Conservation (phyloP, 1,140 invertebrate species). For the Drosophila mayri region DNA sequence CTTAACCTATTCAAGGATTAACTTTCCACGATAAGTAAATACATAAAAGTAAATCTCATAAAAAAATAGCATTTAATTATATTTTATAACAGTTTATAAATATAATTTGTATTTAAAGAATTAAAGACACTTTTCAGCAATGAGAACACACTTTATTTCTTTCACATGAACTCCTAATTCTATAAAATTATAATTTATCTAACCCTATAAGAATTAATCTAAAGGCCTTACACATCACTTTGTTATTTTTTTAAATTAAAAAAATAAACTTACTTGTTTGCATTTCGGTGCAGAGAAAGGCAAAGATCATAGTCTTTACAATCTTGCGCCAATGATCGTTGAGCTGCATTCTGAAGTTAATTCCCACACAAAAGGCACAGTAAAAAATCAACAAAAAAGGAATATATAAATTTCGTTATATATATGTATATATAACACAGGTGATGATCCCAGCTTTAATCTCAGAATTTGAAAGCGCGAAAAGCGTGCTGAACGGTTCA, state of each 20-base stretch:
- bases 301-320: conserved; percentile 73
- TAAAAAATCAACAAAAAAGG: conserved; percentile 2
- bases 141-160: not conserved
- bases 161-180: not conserved
- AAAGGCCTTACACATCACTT: not conserved
- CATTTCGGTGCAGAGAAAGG: conserved; percentile 81
- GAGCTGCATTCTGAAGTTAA: conserved; percentile 56
- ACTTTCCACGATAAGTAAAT: conserved; percentile 1
- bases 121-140: not conserved
- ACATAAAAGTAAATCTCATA: no score
- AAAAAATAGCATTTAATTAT: not conserved
- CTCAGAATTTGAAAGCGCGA: not conserved
- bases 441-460: conserved; percentile 6
- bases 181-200: not conserved
- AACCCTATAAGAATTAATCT: not conserved
- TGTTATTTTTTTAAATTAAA: not conserved
- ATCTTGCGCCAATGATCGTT: conserved; percentile 65
- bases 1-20: not conserved
- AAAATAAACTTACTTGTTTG: conserved; percentile 69
- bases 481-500: conserved; percentile 24
- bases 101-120: not conserved
- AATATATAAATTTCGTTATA: not conserved
- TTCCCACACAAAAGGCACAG: conserved; percentile 3
- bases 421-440: not conserved
- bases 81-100: not conserved